Evolutionary conservation across 2,888 invertebrate genomes (phyloP), one percentile per base, ranked within the genome.

Genomic region (Reticulitermes lucifugus): DNA sequence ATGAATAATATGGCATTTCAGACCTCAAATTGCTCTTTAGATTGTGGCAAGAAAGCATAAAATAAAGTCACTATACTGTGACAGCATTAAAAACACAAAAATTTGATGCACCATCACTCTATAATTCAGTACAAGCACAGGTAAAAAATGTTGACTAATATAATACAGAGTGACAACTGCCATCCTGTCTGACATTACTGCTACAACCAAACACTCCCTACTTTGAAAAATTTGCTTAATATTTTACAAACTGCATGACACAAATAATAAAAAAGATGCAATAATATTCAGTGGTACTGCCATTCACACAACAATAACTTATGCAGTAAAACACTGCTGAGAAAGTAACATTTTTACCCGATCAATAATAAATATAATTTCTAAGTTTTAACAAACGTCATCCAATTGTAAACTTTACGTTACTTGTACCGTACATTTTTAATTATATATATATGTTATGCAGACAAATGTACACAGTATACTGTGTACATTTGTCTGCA

Each of bases 241-340:
- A 77, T 77, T 0, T 77, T 43, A 77, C n/a, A 77, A 43, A 77
- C 9, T 51, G 21, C 46, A 12, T 41, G 41, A 14, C n/a, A 77
- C n/a, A 77, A 77, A 77, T 77, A 77, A 43, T 77, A n/a, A 77
- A 46, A 43, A 77, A n/a, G 12, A 77, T 22, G 25, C 29, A 73
- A 22, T 35, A 73, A 73, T 35, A 35, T 14, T 18, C 22, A 41
- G 5, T 35, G 9, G 21, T 73, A 43, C 29, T 46, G 43, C 43
- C 22, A 77, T 46, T 77, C n/a, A 22, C 46, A 14, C 35, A 46
- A 77, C 77, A 77, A 77, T 43, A 43, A 77, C 22, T 77, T 77
- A 73, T 41, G 43, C 77, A 77, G 41, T 10, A 73, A 73, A 73
- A 73, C 41, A 73, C 21, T 73, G 73, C 41, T 14, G 41, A 73